Evolutionary conservation across 2,797 vertebrate genomes (phyloP).

Genomic region (Tenualosa ilisha): DNA sequence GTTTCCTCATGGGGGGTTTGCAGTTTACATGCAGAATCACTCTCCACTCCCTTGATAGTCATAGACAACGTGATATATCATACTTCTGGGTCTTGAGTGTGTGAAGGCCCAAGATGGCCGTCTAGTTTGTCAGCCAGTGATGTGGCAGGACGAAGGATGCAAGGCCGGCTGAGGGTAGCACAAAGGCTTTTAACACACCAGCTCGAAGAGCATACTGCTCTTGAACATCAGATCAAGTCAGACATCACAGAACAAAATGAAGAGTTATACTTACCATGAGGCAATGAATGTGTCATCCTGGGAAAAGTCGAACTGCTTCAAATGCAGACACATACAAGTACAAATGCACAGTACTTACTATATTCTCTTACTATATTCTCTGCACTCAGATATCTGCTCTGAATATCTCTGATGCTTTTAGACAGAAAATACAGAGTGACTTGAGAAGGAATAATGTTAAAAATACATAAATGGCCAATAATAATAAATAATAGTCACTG

Average conservation of each 20-base stretch:
- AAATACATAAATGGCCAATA: no score
- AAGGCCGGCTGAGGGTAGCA: neutral
- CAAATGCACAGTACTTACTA: no score
- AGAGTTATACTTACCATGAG: neutral
- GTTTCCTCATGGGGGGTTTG: conserved; percentile 9
- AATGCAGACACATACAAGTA: no score
- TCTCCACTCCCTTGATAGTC: neutral
- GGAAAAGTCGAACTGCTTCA: no score
- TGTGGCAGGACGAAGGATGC: neutral
- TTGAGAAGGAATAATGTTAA: no score
- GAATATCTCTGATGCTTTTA: no score
- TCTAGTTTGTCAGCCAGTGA: neutral
- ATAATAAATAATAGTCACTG: neutral
- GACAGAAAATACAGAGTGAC: no score
- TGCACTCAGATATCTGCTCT: no score
- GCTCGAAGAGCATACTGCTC: neutral
- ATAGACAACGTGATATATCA: neutral
- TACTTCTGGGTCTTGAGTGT: neutral
- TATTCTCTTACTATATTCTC: no score
- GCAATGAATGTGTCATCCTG: neutral
- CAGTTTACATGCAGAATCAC: neutral
- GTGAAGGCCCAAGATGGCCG: neutral
- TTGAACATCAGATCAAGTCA: neutral
- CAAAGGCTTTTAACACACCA: conserved; percentile 9
- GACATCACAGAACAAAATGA: neutral